Conservation (phyloP, 2,113 vertebrate species). For the Myrmecobius fasciatus region DNA sequence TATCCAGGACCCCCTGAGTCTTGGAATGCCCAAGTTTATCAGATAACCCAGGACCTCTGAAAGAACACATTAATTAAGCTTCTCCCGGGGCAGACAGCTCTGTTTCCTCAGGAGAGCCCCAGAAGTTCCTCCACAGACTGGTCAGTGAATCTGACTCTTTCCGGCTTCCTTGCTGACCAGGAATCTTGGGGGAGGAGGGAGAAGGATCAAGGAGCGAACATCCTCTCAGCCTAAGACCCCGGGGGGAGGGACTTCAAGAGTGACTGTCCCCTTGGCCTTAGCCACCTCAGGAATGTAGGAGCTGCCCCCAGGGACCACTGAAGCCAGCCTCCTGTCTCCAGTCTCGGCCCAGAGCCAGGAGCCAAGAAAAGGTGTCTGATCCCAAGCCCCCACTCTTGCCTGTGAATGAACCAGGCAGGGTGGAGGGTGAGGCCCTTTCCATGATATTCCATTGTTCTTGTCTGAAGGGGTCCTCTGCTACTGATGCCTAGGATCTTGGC, state of each 20-base stretch:
- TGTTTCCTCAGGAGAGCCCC: conserved; percentile 1
- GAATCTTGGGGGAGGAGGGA: conserved; percentile 51
- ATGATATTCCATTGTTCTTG: background rate
- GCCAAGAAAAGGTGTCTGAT: background rate
- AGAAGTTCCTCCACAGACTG: background rate
- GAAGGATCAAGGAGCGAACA: background rate
- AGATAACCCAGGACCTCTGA: background rate
- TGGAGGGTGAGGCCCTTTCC: background rate
- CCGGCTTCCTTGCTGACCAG: conserved; percentile 21
- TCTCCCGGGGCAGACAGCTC: background rate
- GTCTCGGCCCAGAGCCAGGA: conserved; percentile 56
- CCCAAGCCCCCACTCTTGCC: background rate
- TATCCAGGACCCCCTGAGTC: background rate
- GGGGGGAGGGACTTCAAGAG: background rate
- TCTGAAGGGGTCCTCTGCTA: background rate
- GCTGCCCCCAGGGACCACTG: conserved; percentile 58
- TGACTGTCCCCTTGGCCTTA: conserved; percentile 56
- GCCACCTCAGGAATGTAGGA: conserved; percentile 68
- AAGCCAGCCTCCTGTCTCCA: conserved; percentile 65
- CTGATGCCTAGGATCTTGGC: background rate
- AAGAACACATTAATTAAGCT: background rate
- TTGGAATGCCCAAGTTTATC: background rate
- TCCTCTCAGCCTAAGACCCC: background rate
- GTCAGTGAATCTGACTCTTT: conserved; percentile 25
- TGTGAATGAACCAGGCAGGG: background rate